Base-by-base conservation (phyloP, 2,113 vertebrate species). In the Rynchops niger region DNA sequence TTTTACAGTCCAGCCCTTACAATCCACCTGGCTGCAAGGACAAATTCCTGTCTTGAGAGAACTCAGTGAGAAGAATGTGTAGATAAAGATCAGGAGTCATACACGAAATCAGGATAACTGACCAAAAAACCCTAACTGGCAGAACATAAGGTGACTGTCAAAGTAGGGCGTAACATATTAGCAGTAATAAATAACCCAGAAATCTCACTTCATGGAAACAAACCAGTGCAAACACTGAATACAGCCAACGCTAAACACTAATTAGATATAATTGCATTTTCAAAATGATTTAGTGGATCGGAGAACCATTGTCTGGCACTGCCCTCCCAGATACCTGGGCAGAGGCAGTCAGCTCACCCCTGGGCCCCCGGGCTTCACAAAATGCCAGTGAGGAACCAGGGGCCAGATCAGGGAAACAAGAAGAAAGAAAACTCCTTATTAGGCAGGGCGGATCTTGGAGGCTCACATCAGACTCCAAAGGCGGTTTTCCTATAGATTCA, bases 171-270 rank as follows among this genome's bases (percentile, higher is more conserved):
- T 80, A 95, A 86, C 15, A 29, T 91, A 72, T 83, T 82, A 93
- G 55, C 53, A 78, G 50, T 85, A 96, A 93, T 74, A 96, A 96
- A 96, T 82, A 95, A 82, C 40, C 49, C 66, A 91, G 86, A 91
- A 93, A 94, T 94, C 45, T 90, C 45, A 73, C 50, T 91, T 87
- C 36, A 91, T 82, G 84, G 91, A 96, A 88, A 80, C 32, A 94
- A 90, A 97, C 83, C 91, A 95, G 42, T 43, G 53, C 26, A 95
- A 94, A 93, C 89, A 80, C 30, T 27, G 29, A 90, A 83, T 78
- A 88, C 42, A 88, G 91, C 53, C 84, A 96, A 71, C 2, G 14
- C 23, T 82, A 91, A 95, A 80, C 53, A 55, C 66, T 82, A 94
- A 91, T 88, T 88, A 86, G 71, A 63, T 78, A 59, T 62, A 96